Conservation (phyloP, 2,113 vertebrate genomes). For the Oreochromis tanganicae region DNA sequence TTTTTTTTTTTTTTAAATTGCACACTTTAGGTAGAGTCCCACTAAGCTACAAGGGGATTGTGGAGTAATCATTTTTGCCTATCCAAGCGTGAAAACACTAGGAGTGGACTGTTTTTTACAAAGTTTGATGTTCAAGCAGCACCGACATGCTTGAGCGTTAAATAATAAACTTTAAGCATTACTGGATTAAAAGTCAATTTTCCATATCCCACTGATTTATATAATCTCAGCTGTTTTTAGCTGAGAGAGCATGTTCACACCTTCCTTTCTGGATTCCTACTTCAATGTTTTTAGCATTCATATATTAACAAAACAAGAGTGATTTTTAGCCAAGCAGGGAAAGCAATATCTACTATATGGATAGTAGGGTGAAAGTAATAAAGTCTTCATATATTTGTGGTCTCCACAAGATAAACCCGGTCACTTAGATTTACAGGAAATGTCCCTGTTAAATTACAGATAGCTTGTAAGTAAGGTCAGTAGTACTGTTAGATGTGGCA, state of each 20-base stretch:
- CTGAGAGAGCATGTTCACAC: background rate
- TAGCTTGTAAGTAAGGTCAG: background rate
- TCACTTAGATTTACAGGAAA: background rate
- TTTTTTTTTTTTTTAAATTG: background rate
- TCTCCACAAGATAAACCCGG: background rate
- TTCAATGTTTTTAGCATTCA: background rate
- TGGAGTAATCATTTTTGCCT: constrained; percentile 14
- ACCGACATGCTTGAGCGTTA: background rate
- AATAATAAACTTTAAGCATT: background rate
- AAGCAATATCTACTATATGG: background rate
- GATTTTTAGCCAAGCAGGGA: background rate
- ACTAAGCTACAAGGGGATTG: background rate
- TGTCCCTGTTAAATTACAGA: background rate
- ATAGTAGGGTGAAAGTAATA: too few species aligned
- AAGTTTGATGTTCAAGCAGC: background rate
- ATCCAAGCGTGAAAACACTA: background rate
- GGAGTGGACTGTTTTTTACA: background rate
- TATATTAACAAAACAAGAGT: background rate
- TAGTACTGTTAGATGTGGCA: background rate
- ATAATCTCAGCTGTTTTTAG: background rate
- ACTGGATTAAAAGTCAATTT: background rate
- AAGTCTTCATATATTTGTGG: background rate
- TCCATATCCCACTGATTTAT: constrained; percentile 9
- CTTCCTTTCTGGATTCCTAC: background rate
- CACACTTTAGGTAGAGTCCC: background rate